Conservation (phyloP, 64 coral and sea anemone species). For the Hydrozoanthus tunicans region DNA sequence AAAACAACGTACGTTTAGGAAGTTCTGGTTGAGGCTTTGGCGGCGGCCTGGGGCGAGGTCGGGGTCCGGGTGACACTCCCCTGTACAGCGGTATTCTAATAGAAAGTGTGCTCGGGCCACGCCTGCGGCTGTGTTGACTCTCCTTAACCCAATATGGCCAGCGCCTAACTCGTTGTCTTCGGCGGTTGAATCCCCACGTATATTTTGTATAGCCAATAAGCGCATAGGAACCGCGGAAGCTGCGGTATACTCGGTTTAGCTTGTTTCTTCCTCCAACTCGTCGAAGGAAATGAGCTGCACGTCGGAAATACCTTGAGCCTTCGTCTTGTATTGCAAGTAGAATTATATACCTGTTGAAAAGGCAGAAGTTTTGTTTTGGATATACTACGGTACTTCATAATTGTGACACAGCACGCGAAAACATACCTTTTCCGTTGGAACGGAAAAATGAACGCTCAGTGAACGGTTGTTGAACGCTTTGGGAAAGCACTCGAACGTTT, state of each 20-base stretch:
- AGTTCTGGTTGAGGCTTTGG: slow-evolving; percentile 31
- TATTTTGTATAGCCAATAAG: slow-evolving; percentile 35
- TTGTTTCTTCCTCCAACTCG: background rate
- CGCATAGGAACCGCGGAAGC: slow-evolving; percentile 30
- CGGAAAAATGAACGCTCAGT: too few species aligned
- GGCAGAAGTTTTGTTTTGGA: background rate
- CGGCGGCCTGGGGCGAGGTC: slow-evolving; percentile 9
- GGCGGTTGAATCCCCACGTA: background rate
- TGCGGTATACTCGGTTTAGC: slow-evolving; percentile 1
- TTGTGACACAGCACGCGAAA: too few species aligned
- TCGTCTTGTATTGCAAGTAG: slow-evolving; percentile 39
- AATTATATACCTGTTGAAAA: slow-evolving; percentile 10
- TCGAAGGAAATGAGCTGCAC: background rate
- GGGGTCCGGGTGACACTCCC: slow-evolving; percentile 21
- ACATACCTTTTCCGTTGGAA: too few species aligned
- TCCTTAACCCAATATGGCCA: slow-evolving; percentile 46
- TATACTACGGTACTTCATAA: background rate
- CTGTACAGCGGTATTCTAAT: slow-evolving; percentile 56
- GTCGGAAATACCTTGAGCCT: slow-evolving; percentile 30
- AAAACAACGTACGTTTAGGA: slow-evolving; percentile 34
- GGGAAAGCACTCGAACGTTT: too few species aligned
- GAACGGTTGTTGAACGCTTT: too few species aligned
- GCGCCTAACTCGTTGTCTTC: background rate
- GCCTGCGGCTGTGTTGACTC: slow-evolving; percentile 2
- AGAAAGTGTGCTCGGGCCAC: slow-evolving; percentile 36